phyloP scores from a whole-genome alignment of 2,888 invertebrate genomes.

The Chrysodeixis includens region DNA sequence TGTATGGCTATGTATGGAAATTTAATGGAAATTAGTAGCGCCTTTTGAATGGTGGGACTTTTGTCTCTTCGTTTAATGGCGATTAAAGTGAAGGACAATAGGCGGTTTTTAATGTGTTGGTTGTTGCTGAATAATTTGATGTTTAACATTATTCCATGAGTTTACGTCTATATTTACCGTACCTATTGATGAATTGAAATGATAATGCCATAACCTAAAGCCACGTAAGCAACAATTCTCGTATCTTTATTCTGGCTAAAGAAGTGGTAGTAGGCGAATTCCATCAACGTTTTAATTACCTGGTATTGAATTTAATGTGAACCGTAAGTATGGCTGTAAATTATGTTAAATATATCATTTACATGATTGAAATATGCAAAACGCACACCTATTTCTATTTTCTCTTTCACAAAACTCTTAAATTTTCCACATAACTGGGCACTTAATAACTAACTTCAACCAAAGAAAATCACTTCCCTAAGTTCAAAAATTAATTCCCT shows the following conservation, averaged over 20 bases:
- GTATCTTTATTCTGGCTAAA: no score
- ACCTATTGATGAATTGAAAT: no score
- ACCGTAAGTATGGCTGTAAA: no score
- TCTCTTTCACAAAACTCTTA: background rate
- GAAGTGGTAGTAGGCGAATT: no score
- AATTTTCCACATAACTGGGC: background rate
- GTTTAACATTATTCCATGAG: background rate
- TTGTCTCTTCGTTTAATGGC: background rate
- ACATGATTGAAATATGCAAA: no score
- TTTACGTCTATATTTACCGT: background rate
- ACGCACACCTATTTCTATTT: background rate
- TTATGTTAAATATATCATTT: no score
- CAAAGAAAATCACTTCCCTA: background rate
- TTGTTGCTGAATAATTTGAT: background rate
- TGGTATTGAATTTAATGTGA: no score
- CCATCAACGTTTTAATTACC: no score
- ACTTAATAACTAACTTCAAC: background rate
- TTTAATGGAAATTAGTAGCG: slow-evolving; percentile 3
- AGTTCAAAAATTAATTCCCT: slow-evolving; percentile 41
- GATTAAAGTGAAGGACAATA: background rate
- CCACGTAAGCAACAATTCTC: no score
- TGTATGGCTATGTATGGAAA: slow-evolving; percentile 6
- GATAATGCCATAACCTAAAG: no score
- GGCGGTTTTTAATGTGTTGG: background rate
- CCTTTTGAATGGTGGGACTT: background rate